These are phyloP conservation scores for Epinephelus awoara DNA, from an alignment of 2,797 vertebrate genomes.

Conservation along the genomic window DNA sequence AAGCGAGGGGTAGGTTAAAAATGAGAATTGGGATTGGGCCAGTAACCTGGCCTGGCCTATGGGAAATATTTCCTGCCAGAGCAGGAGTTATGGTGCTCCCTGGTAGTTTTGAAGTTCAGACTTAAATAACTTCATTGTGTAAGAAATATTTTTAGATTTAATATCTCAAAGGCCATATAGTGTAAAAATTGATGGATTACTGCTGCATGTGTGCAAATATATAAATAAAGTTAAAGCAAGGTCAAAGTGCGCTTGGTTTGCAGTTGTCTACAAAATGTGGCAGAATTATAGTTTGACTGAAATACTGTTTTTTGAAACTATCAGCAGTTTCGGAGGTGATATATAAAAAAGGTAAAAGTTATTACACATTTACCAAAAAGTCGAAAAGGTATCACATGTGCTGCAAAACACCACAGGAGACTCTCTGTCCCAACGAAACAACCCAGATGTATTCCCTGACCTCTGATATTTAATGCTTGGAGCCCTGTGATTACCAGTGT, in stretches of 20 bases:
- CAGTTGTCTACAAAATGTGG: too few species aligned
- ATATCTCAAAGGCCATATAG: background rate
- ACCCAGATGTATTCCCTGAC: conserved; percentile 4
- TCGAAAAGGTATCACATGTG: too few species aligned
- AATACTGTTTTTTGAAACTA: conserved; percentile 2
- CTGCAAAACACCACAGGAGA: background rate
- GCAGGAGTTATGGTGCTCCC: conserved; percentile 21
- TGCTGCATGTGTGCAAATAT: background rate
- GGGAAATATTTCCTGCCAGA: conserved; percentile 44
- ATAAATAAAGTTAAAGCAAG: too few species aligned
- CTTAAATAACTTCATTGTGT: background rate
- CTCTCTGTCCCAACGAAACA: background rate
- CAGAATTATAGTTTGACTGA: background rate
- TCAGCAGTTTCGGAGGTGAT: background rate
- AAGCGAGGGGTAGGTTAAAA: too few species aligned
- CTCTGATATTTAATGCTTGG: background rate
- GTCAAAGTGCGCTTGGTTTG: too few species aligned
- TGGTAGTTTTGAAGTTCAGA: conserved; percentile 7
- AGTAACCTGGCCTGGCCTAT: conserved; percentile 40
- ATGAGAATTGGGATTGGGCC: too few species aligned
- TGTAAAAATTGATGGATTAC: background rate
- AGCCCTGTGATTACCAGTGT: background rate
- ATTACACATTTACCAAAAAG: background rate
- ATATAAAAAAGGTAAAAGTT: background rate
- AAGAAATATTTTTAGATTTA: conserved; percentile 4